phyloP scores from a whole-genome alignment of 2,113 vertebrate species.

The Cygnus buccinator region DNA sequence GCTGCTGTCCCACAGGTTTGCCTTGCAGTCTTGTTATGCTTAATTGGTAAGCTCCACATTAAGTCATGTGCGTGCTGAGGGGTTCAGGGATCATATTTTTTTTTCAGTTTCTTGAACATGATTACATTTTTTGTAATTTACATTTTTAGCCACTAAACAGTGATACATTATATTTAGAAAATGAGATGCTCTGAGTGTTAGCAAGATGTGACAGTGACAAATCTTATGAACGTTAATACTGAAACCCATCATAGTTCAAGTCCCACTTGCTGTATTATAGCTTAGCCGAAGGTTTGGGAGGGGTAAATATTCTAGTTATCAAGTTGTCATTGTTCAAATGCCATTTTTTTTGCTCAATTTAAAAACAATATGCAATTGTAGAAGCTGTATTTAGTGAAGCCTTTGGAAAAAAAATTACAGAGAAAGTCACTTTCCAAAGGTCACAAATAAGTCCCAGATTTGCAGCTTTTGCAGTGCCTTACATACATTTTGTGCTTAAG shows the following conservation, averaged over 20 bases:
- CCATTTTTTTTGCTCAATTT: slow-evolving; percentile 44
- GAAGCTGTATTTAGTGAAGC: not conserved
- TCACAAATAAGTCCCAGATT: not conserved
- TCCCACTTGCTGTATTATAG: slow-evolving; percentile 43
- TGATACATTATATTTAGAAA: slow-evolving; percentile 67
- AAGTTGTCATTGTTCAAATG: slow-evolving; percentile 52
- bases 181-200: slow-evolving; percentile 48
- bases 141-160: slow-evolving; percentile 58
- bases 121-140: slow-evolving; percentile 67
- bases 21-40: not conserved
- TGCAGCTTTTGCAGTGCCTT: slow-evolving; percentile 2
- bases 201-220: slow-evolving; percentile 64
- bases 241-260: slow-evolving; percentile 59
- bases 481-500: not conserved
- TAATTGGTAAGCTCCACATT: slow-evolving; percentile 32
- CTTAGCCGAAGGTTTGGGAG: slow-evolving; percentile 15
- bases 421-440: slow-evolving; percentile 2
- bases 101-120: slow-evolving; percentile 57
- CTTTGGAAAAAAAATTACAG: not conserved
- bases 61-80: not conserved
- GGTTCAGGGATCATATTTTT: slow-evolving; percentile 1
- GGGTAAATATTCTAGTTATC: slow-evolving; percentile 25
- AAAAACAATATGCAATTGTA: slow-evolving; percentile 18
- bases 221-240: slow-evolving; percentile 61
- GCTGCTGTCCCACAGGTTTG: slow-evolving; percentile 56